Evolutionary conservation across 2,797 vertebrate genomes (phyloP).

Genomic region (Lates japonicus): DNA sequence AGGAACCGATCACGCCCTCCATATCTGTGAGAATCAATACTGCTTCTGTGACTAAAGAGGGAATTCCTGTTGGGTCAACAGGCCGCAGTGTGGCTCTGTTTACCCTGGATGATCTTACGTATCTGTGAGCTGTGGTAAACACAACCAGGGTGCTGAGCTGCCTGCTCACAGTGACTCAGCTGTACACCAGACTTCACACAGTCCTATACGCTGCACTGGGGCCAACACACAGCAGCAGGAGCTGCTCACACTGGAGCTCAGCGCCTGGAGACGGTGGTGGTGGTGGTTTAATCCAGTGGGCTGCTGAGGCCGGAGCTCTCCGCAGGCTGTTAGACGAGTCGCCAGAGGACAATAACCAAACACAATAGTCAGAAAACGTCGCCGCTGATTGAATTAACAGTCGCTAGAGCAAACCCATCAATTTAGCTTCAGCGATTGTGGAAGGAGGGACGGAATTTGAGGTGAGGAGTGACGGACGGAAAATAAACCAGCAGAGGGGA

Average conservation of each 20-base stretch:
- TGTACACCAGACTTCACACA: constrained; percentile 45
- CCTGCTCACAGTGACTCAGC: constrained; percentile 64
- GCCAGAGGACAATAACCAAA: constrained; percentile 1
- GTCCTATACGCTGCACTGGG: constrained; percentile 58
- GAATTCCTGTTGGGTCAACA: constrained; percentile 34
- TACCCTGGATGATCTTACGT: constrained; percentile 6
- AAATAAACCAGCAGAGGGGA: constrained; percentile 56
- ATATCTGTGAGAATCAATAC: constrained; percentile 32
- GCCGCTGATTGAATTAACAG: constrained; percentile 66
- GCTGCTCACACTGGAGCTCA: constrained; percentile 44
- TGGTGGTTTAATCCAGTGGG: constrained; percentile 19
- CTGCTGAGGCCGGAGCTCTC: constrained; percentile 17
- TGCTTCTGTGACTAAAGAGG: constrained; percentile 13
- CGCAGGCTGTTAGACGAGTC: constrained; percentile 41
- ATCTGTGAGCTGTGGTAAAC: constrained; percentile 56
- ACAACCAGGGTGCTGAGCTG: constrained; percentile 69
- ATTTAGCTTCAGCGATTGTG: constrained; percentile 36
- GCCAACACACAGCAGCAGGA: constrained; percentile 63
- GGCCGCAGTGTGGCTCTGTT: constrained; percentile 24
- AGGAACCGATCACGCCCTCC: constrained; percentile 16
- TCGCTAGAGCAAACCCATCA: constrained; percentile 46
- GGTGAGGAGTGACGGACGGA: constrained; percentile 33
- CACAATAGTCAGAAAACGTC: constrained; percentile 21
- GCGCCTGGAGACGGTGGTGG: neutral
- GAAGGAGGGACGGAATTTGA: constrained; percentile 37